Evolutionary conservation across 2,797 vertebrate species (phyloP).

Genomic region (Sebastes glaucus): DNA sequence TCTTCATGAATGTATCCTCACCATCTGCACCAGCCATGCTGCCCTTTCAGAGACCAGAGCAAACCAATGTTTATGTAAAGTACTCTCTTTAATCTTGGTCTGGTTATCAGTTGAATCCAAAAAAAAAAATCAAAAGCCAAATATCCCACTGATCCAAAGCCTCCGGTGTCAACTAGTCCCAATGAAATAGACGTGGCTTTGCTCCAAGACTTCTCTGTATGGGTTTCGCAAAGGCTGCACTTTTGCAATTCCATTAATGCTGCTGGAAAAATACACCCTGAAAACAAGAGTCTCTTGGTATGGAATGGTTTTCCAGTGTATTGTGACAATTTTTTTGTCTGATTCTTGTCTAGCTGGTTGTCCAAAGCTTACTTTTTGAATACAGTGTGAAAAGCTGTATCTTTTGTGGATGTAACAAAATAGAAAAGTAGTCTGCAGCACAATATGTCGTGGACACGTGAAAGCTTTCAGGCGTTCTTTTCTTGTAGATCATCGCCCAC

Average conservation of each 20-base stretch:
- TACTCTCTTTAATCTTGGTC: constrained; percentile 66
- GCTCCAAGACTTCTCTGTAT: constrained; percentile 81
- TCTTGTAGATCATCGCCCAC: constrained; percentile 77
- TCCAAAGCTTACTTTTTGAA: constrained; percentile 86
- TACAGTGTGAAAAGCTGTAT: constrained; percentile 83
- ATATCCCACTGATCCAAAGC: constrained; percentile 81
- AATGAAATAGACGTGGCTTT: constrained; percentile 77
- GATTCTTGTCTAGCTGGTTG: constrained; percentile 87
- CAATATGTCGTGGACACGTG: constrained; percentile 81
- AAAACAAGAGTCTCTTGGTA: constrained; percentile 83
- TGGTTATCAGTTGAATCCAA: constrained; percentile 76
- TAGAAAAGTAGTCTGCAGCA: constrained; percentile 85
- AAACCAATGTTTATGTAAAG: constrained; percentile 74
- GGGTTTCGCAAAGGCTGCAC: constrained; percentile 85
- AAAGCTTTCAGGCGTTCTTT: constrained; percentile 83
- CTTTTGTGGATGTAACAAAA: constrained; percentile 83
- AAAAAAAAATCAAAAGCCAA: constrained; percentile 80
- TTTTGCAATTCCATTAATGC: constrained; percentile 87
- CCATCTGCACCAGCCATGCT: constrained; percentile 83
- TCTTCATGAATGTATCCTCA: constrained; percentile 87
- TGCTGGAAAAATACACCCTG: constrained; percentile 85
- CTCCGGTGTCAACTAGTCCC: constrained; percentile 68
- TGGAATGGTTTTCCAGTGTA: constrained; percentile 86
- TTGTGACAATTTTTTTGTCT: constrained; percentile 83
- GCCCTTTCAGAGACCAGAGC: constrained; percentile 79